These are phyloP conservation scores for Chrysolina haemoptera DNA, from an alignment of 2,888 invertebrate species.

Conservation along the genomic window DNA sequence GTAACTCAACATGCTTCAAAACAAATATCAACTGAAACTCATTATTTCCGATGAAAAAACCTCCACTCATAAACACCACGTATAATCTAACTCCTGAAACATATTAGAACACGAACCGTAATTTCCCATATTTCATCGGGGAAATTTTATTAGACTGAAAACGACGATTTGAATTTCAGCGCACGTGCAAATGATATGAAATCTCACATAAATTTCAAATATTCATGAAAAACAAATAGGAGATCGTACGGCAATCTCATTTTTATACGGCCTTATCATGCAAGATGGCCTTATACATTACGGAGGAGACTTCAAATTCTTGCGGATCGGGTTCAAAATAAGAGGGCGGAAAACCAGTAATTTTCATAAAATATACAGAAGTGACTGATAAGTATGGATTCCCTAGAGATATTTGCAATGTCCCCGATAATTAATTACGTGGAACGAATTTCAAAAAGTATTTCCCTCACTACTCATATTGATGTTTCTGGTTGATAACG, in stretches of 20 bases:
- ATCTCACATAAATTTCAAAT: slow-evolving; percentile 51
- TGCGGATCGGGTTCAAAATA: slow-evolving; percentile 14
- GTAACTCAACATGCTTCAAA: too few species aligned
- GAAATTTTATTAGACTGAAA: slow-evolving; percentile 50
- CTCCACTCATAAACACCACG: not conserved
- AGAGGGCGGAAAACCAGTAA: not conserved
- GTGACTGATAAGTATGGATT: not conserved
- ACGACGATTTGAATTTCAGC: slow-evolving; percentile 48
- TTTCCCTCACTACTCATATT: too few species aligned
- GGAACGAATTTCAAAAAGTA: too few species aligned
- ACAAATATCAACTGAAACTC: too few species aligned
- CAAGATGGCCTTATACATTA: slow-evolving; percentile 36
- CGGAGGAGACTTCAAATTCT: slow-evolving; percentile 22
- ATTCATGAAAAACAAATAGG: slow-evolving; percentile 54
- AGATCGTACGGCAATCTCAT: slow-evolving; percentile 47
- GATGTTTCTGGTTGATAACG: too few species aligned
- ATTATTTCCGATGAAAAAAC: not conserved
- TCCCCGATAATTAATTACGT: too few species aligned
- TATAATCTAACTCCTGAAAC: slow-evolving; percentile 27
- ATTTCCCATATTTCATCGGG: slow-evolving; percentile 44
- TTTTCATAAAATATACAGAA: not conserved
- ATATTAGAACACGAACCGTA: slow-evolving; percentile 46
- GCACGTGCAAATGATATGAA: slow-evolving; percentile 51
- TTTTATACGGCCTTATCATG: slow-evolving; percentile 49
- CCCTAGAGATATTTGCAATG: not conserved